phyloP scores from a whole-genome alignment of 2,888 invertebrate genomes.

The Amiota mariae region DNA sequence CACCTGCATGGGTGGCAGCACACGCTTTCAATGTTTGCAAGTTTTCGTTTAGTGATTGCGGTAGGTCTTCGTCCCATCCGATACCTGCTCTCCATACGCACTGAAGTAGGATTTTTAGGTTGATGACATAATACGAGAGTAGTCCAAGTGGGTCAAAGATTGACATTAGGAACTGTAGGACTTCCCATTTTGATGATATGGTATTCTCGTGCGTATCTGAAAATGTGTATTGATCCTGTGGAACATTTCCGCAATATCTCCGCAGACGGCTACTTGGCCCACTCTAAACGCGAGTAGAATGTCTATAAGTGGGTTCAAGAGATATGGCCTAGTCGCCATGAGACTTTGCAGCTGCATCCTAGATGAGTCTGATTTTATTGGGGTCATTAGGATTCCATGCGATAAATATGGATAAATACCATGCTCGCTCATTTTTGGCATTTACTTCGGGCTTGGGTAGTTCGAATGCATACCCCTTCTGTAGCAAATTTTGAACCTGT shows the following conservation, averaged over 20 bases:
- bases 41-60: no score
- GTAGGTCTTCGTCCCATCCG: no score
- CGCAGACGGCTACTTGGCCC: neutral
- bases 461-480: no score
- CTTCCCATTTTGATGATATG: neutral
- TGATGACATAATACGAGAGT: neutral
- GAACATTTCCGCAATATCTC: neutral
- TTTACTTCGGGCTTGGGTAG: no score
- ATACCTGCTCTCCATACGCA: no score
- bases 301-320: neutral
- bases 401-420: no score
- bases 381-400: no score
- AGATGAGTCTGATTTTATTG: neutral
- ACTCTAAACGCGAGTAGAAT: neutral
- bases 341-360: constrained; percentile 1
- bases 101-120: no score
- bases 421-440: no score
- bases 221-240: neutral
- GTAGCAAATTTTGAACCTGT: no score
- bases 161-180: neutral
- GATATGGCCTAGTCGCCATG: neutral
- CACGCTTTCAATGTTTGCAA: no score
- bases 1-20: neutral
- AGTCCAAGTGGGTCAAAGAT: constrained; percentile 6
- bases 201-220: neutral